Evolutionary conservation across 2,888 invertebrate species (phyloP).

Genomic region (Nomada lathburiana): DNA sequence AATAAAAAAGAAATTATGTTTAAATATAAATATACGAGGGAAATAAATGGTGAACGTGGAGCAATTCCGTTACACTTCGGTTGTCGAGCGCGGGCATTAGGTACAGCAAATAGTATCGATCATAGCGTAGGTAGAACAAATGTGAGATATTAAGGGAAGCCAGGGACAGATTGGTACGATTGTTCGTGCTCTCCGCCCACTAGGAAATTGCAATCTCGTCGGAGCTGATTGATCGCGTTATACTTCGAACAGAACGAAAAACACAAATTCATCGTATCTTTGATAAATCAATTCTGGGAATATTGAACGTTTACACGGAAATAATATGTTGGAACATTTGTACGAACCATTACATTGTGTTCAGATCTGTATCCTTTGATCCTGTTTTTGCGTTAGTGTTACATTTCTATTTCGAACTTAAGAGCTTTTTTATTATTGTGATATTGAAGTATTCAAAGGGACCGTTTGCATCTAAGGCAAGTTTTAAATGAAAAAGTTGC

Average conservation of each 20-base stretch:
- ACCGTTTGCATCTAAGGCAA: too few species aligned
- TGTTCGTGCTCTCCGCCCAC: background rate
- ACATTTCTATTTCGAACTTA: too few species aligned
- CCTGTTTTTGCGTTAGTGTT: too few species aligned
- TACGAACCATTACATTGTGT: too few species aligned
- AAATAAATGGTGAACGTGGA: too few species aligned
- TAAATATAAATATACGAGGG: too few species aligned
- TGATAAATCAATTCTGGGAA: background rate
- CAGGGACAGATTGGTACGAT: conserved; percentile 24
- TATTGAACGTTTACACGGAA: background rate
- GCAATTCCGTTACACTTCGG: background rate
- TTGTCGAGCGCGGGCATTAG: background rate
- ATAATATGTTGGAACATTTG: background rate
- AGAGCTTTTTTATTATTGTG: too few species aligned
- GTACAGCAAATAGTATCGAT: conserved; percentile 4
- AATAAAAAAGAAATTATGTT: too few species aligned
- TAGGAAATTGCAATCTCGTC: conserved; percentile 8
- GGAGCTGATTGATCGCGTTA: background rate
- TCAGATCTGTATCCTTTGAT: too few species aligned
- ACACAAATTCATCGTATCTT: background rate
- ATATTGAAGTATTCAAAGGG: too few species aligned
- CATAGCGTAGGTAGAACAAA: background rate
- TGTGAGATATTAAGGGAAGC: background rate
- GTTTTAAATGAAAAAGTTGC: too few species aligned
- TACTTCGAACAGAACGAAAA: background rate